phyloP scores from a whole-genome alignment of 92 coral and sea anemone genomes.

The Porites lobata region DNA sequence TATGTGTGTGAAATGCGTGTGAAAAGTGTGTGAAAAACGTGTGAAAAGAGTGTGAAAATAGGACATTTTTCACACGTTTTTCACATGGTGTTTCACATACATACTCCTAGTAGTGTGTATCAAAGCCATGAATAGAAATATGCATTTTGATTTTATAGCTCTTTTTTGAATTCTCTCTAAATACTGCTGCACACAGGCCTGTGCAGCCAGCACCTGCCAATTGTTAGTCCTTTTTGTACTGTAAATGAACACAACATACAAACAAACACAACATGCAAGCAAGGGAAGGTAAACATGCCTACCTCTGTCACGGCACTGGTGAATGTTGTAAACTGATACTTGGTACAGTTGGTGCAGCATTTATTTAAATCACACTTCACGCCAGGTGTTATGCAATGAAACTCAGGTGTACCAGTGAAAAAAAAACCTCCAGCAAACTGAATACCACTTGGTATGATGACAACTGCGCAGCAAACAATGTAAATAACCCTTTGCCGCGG shows the following conservation, averaged over 20 bases:
- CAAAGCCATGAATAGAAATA: too few species aligned
- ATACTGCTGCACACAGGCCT: too few species aligned
- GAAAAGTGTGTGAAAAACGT: too few species aligned
- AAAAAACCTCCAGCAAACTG: constrained; percentile 71
- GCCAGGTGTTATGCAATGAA: constrained; percentile 42
- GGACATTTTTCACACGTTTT: too few species aligned
- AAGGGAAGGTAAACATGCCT: neutral
- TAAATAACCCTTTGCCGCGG: constrained; percentile 64
- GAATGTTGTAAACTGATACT: constrained; percentile 54
- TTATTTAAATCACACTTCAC: constrained; percentile 55
- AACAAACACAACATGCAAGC: neutral
- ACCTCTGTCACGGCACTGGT: constrained; percentile 83
- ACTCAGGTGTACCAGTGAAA: constrained; percentile 72
- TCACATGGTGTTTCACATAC: too few species aligned
- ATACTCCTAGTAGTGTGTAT: too few species aligned
- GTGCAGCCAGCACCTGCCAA: too few species aligned
- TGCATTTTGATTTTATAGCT: too few species aligned
- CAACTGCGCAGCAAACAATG: constrained; percentile 50
- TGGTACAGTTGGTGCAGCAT: constrained; percentile 75
- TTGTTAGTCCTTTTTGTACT: too few species aligned
- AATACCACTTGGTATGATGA: constrained; percentile 72
- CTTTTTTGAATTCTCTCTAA: too few species aligned
- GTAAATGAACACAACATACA: neutral
- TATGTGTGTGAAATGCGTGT: too few species aligned
- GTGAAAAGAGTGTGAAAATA: too few species aligned